phyloP scores from a whole-genome alignment of 2,113 vertebrate species.

The Oreochromis aureus region DNA sequence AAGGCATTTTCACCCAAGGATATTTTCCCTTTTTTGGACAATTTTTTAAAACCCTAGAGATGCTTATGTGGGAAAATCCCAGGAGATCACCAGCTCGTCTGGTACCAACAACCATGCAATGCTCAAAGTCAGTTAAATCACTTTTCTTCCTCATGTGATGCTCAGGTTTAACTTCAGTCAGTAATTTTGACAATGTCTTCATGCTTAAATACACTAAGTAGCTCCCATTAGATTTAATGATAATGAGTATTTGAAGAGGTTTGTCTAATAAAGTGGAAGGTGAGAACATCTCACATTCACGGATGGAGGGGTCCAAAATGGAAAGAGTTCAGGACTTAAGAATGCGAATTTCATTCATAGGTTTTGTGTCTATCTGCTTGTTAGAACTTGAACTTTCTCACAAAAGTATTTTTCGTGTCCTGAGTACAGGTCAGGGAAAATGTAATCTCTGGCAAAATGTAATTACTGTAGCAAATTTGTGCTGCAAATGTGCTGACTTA shows the following conservation, averaged over 20 bases:
- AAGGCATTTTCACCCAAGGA: background rate
- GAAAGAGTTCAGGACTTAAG: background rate
- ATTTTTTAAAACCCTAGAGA: background rate
- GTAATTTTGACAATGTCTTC: background rate
- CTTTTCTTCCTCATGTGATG: background rate
- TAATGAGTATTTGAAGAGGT: background rate
- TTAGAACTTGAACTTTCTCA: background rate
- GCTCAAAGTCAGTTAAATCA: background rate
- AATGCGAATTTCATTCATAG: background rate
- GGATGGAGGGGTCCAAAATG: background rate
- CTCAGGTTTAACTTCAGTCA: background rate
- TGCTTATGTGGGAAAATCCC: background rate
- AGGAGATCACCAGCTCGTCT: rapidly evolving
- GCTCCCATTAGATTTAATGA: background rate
- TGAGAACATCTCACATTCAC: background rate
- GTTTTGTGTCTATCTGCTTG: background rate
- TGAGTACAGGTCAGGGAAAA: background rate
- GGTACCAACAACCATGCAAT: background rate
- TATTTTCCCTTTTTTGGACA: background rate
- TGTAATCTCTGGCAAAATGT: background rate
- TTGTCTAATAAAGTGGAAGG: background rate
- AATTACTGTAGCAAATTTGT: background rate
- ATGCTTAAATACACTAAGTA: background rate
- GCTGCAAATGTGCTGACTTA: background rate
- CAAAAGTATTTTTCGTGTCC: background rate